A percentile compares a stretch with the other conserved stretches of the same genome.
These are phyloP conservation scores for Margaritifera margaritifera DNA, from an alignment of 2,888 invertebrate species.

Conservation along the genomic window DNA sequence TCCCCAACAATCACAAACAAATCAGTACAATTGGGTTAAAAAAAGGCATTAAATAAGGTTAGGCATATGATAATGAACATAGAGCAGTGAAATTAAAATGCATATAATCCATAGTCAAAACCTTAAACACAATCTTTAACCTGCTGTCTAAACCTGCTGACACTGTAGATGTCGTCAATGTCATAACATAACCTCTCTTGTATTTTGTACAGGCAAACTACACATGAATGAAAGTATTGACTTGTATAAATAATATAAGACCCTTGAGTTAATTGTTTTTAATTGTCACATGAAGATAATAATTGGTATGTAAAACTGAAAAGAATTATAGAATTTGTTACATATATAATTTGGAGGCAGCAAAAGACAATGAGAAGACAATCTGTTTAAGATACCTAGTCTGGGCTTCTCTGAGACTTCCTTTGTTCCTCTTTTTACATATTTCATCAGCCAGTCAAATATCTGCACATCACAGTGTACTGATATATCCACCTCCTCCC, in stretches of 20 bases:
- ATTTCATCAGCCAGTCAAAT: conserved; percentile 96
- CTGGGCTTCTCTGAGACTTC: conserved; percentile 58
- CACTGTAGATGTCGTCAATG: no score
- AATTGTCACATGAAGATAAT: neutral
- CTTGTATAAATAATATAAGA: neutral
- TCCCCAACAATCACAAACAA: no score
- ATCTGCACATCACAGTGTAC: conserved; percentile 97
- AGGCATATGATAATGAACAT: no score
- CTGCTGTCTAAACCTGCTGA: no score
- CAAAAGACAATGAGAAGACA: neutral
- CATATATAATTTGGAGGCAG: no score
- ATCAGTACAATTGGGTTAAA: no score
- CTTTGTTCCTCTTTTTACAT: conserved; percentile 81
- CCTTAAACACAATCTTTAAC: no score
- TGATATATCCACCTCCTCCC: conserved; percentile 91
- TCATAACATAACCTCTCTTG: no score
- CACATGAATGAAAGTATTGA: neutral
- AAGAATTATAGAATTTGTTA: neutral
- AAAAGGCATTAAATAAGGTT: no score
- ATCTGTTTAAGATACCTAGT: conserved; percentile 47
- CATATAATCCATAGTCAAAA: no score
- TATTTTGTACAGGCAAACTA: no score
- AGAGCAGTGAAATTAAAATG: no score
- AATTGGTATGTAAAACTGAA: neutral
- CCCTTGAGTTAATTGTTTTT: neutral